Conservation (phyloP, 1,140 invertebrate species). For the Drosophila erecta region DNA sequence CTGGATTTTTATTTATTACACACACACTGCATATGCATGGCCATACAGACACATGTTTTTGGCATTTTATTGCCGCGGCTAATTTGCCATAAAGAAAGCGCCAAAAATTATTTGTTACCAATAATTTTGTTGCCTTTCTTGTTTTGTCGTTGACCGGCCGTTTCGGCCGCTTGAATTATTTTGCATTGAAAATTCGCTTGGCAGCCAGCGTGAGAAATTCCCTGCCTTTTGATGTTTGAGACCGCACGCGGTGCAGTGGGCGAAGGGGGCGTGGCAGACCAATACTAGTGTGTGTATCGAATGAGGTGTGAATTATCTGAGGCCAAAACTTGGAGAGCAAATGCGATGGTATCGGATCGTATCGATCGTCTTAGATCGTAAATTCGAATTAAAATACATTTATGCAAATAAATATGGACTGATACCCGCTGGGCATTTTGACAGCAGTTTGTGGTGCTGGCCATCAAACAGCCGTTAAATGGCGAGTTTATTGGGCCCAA, state of each 20-base stretch:
- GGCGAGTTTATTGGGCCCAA: constrained; percentile 59
- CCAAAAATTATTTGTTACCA: constrained; percentile 62
- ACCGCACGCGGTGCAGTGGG: constrained; percentile 24
- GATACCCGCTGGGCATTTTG: constrained; percentile 57
- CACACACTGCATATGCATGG: constrained; percentile 24
- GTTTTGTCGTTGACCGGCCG: constrained; percentile 31
- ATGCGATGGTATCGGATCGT: constrained; percentile 1
- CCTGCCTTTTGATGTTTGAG: constrained; percentile 55
- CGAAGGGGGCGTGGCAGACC: constrained; percentile 1
- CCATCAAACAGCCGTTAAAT: constrained; percentile 76
- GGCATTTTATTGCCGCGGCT: constrained; percentile 73
- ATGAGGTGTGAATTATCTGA: constrained; percentile 78
- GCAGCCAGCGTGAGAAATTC: constrained; percentile 71
- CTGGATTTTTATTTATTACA: constrained; percentile 72
- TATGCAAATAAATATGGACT: constrained; percentile 61
- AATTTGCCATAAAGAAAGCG: constrained; percentile 79
- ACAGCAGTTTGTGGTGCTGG: constrained; percentile 48
- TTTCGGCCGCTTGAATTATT: constrained; percentile 46
- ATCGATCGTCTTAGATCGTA: constrained; percentile 50
- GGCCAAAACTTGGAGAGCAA: constrained; percentile 22
- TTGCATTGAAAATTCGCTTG: constrained; percentile 65
- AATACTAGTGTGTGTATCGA: constrained; percentile 31
- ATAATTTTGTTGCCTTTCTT: constrained; percentile 50
- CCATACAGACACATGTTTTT: constrained; percentile 48
- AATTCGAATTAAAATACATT: constrained; percentile 76